These are phyloP conservation scores for Prolemur simus DNA, from an alignment of 2,113 vertebrate species.

Conservation along the genomic window DNA sequence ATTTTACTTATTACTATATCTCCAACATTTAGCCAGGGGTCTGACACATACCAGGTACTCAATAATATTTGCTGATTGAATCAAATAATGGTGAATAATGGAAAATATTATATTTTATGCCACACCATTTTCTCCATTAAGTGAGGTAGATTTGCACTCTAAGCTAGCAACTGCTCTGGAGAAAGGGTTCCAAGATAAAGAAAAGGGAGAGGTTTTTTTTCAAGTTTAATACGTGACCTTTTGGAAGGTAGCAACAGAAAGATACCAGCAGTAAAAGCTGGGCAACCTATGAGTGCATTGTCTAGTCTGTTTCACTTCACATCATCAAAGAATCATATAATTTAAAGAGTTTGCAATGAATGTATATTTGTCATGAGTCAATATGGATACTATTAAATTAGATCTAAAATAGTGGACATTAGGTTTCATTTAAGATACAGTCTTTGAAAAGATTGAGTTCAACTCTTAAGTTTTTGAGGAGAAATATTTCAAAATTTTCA, in stretches of 20 bases:
- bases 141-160: not conserved
- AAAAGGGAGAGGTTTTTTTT: not conserved
- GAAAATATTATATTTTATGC: not conserved
- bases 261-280: not conserved
- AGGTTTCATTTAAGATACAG: not conserved
- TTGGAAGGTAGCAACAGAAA: not conserved
- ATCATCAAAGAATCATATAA: not conserved
- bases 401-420: not conserved
- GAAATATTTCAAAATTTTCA: slow-evolving; percentile 15
- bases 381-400: not conserved
- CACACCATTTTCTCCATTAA: not conserved
- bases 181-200: not conserved
- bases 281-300: not conserved
- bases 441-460: slow-evolving; percentile 18
- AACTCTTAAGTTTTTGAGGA: not conserved
- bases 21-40: not conserved
- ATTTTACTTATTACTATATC: not conserved
- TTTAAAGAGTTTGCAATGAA: not conserved
- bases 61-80: not conserved
- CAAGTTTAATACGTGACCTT: not conserved
- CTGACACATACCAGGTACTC: not conserved
- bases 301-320: not conserved
- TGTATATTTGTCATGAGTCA: not conserved
- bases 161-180: not conserved
- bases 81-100: not conserved